A percentile compares a stretch with the other conserved stretches of the same genome.
These are phyloP conservation scores for Heterotis niloticus DNA, from an alignment of 2,113 vertebrate species.

Conservation along the genomic window DNA sequence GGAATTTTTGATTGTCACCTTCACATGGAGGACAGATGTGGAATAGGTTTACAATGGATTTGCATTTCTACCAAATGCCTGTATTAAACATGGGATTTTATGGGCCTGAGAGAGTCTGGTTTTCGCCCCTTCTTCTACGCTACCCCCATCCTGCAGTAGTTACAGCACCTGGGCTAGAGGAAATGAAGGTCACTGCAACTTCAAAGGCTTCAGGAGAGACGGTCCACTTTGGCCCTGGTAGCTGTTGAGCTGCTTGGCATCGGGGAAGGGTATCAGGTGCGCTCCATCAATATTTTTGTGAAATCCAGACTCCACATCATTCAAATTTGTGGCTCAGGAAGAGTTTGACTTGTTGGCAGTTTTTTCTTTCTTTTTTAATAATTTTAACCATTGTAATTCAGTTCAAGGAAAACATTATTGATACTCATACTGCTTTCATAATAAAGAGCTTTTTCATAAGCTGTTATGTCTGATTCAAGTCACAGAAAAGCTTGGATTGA, in stretches of 20 bases:
- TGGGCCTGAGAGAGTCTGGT: conserved; percentile 24
- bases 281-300: neutral
- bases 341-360: neutral
- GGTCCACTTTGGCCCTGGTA: neutral
- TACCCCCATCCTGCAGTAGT: conserved; percentile 7
- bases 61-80: conserved; percentile 31
- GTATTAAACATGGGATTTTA: conserved; percentile 41
- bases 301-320: neutral
- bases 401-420: neutral
- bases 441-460: too few relatives aligned
- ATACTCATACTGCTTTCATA: neutral
- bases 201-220: conserved; percentile 29
- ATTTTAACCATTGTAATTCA: neutral
- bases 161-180: conserved; percentile 29
- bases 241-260: conserved; percentile 1
- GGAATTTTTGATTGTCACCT: conserved; percentile 22
- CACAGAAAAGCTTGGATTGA: too few relatives aligned
- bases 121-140: conserved; percentile 1
- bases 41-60: conserved; percentile 28
- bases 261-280: neutral
- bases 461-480: too few relatives aligned
- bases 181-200: conserved; percentile 25
- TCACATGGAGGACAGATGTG: conserved; percentile 51
- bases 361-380: neutral
- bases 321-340: neutral